Conservation (phyloP, 1,140 invertebrate genomes). For the Steinernema feltiae region DNA sequence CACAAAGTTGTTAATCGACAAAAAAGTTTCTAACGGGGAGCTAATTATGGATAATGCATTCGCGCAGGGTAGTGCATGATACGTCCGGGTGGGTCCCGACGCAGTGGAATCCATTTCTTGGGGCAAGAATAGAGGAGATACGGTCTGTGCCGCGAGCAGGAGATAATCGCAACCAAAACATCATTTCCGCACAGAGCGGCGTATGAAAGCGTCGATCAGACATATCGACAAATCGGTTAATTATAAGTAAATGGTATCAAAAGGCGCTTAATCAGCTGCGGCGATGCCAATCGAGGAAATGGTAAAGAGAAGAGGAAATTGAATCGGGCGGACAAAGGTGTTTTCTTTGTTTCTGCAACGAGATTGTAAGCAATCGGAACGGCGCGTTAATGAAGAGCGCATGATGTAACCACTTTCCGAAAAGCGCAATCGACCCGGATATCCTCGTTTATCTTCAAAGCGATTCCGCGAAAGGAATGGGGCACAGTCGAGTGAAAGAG, state of each 20-base stretch:
- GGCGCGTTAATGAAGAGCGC: background rate
- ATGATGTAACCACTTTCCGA: background rate
- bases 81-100: background rate
- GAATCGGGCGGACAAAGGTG: background rate
- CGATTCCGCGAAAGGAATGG: background rate
- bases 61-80: background rate
- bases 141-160: too few relatives aligned
- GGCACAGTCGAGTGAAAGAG: background rate
- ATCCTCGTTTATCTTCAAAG: background rate
- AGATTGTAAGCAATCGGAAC: background rate
- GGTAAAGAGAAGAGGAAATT: background rate
- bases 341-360: background rate
- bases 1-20: background rate
- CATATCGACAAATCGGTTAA: background rate
- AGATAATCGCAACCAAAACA: background rate
- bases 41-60: constrained; percentile 4
- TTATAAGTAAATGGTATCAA: background rate
- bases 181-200: too few relatives aligned
- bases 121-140: background rate
- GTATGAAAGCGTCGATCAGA: background rate
- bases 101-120: background rate
- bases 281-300: background rate
- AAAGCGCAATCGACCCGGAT: background rate
- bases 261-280: background rate
- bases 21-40: background rate